A percentile compares a stretch with the other conserved stretches of the same genome.
Conservation (phyloP, 2,888 invertebrate genomes). For the Falcaria lacertinaria region DNA sequence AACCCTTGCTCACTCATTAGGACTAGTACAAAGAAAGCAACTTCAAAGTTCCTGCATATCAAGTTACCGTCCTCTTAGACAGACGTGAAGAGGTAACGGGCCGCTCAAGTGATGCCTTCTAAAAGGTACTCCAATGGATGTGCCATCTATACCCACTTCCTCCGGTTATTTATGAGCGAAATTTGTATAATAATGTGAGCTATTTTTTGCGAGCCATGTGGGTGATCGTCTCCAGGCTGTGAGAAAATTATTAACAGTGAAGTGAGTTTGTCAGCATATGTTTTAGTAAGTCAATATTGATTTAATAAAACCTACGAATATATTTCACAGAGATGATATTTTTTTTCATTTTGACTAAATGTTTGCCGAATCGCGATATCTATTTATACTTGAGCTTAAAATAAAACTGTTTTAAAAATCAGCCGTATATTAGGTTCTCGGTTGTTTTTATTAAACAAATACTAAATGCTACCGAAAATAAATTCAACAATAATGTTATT, state of each 20-base stretch:
- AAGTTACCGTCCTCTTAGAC: slow-evolving; percentile 33
- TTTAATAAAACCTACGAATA: no score
- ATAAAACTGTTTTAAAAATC: no score
- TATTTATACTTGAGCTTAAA: no score
- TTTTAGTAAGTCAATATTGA: no score
- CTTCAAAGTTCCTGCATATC: slow-evolving; percentile 21
- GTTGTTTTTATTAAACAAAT: no score
- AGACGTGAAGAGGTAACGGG: slow-evolving; percentile 20
- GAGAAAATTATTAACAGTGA: no score
- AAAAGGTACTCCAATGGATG: slow-evolving; percentile 17
- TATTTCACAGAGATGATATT: no score
- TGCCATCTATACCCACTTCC: slow-evolving; percentile 4
- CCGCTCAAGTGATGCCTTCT: slow-evolving; percentile 15
- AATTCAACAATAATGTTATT: neutral
- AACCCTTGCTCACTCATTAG: slow-evolving; percentile 1
- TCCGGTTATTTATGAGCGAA: neutral
- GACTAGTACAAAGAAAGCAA: slow-evolving; percentile 14
- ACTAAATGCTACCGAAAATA: neutral
- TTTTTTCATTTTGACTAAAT: no score
- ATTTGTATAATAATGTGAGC: neutral
- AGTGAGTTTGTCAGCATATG: no score
- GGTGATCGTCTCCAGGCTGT: neutral
- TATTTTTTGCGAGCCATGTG: neutral
- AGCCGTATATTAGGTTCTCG: no score
- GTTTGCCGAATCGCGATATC: no score